Evolutionary conservation across 1,140 invertebrate genomes (phyloP), one percentile per base, ranked within the genome.

Genomic region (Stenopsyche tienmushanensis): DNA sequence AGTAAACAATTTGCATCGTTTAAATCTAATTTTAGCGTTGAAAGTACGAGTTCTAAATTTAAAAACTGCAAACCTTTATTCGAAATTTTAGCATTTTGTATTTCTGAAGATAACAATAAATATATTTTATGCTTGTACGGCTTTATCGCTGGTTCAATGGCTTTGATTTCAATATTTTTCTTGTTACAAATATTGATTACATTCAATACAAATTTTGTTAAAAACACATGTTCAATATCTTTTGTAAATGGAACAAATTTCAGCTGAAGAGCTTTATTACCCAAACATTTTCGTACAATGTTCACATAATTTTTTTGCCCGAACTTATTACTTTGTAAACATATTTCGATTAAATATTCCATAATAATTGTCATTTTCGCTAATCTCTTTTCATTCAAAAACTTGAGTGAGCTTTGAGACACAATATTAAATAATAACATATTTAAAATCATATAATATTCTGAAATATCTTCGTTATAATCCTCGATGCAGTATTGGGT

Each of bases 181-280:
- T 81, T 74, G 66, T 64, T 68, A 64, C 76, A 72, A 25, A 74
- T 42, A 49, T 69, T 72, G 17, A 80, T 70, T 20, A 82, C 67
- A 54, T 82, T 69, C 18, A 82, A 58, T 17, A 86, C 64, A 64
- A 81, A 78, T 49, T 75, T 70, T 0, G 82, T 85, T 1, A 81
- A 71, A 52, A 78, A 70, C 9, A 72, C 72, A 49, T 76, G 71
- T 29, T 73, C 73, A 70, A 80, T 79, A 29, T 72, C 70, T 0
- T 64, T 66, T 66, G 79, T 71, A 17, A 83, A 67, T 21, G 81
- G 77, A 59, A 78, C 78, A 69, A 85, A 86, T 71, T 81, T 81
- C 69, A 82, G 76, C 2, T 86, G 68, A 47, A 86, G 67, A 60
- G 79, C 73, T 21, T 81, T 78, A 74, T 86, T 80, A 66, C 78